Evolutionary conservation across 2,888 invertebrate genomes (phyloP).

Genomic region (Galerucella pusilla): DNA sequence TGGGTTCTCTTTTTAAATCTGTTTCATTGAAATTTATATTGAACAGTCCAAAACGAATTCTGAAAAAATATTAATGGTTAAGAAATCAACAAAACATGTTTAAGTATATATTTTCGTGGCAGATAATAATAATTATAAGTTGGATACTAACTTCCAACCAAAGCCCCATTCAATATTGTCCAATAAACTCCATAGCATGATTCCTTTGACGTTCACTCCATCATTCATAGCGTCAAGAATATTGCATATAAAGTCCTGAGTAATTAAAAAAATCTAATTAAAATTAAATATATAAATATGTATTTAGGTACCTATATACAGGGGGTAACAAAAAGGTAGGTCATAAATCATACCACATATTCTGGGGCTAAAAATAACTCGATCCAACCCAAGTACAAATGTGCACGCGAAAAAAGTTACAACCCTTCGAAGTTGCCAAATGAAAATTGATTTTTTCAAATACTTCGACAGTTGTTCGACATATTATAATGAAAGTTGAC

Average conservation of each 20-base stretch:
- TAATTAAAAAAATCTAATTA: background rate
- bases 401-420: too few species aligned
- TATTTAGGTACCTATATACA: too few species aligned
- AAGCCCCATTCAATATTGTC: conserved; percentile 65
- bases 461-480: too few species aligned
- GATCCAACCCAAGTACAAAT: too few species aligned
- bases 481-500: too few species aligned
- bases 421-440: too few species aligned
- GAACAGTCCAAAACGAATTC: background rate
- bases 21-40: background rate
- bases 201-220: conserved; percentile 64
- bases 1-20: background rate
- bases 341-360: too few species aligned
- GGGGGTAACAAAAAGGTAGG: too few species aligned
- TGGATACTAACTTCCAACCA: conserved; percentile 49
- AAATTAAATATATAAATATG: background rate
- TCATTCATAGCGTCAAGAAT: conserved; percentile 55
- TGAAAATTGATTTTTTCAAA: too few species aligned
- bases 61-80: background rate
- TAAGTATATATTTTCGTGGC: too few species aligned
- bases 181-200: conserved; percentile 54
- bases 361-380: too few species aligned
- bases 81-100: too few species aligned
- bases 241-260: conserved; percentile 62
- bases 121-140: background rate